These are phyloP conservation scores for Sinonovacula constricta DNA, from an alignment of 1,140 invertebrate genomes.

Conservation along the genomic window DNA sequence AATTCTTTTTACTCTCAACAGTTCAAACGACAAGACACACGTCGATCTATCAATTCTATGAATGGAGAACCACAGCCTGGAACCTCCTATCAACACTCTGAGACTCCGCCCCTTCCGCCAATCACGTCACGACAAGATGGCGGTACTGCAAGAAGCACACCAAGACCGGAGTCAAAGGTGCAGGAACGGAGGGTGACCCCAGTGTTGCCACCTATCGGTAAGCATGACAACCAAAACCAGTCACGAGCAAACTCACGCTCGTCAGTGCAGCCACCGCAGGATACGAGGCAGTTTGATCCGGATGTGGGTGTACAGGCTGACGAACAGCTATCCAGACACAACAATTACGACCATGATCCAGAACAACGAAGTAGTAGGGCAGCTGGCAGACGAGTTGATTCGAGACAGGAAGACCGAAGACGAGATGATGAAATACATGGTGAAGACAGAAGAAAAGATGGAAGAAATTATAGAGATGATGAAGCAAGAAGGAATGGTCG, in stretches of 20 bases:
- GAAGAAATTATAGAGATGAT: background rate
- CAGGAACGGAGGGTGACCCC: conserved; percentile 25
- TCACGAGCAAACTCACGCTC: background rate
- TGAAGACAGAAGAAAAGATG: background rate
- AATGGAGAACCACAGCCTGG: too few relatives aligned
- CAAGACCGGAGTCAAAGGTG: conserved; percentile 5
- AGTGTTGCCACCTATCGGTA: conserved; percentile 35
- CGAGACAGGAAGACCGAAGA: background rate
- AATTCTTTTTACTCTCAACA: too few relatives aligned
- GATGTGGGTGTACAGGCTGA: conserved; percentile 31
- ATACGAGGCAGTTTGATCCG: conserved; percentile 38
- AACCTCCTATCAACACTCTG: conserved; percentile 36
- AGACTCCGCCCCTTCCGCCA: conserved; percentile 39
- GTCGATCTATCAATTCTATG: conserved; percentile 4
- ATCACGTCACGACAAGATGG: too few relatives aligned
- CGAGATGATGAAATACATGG: background rate
- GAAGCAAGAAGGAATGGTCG: background rate
- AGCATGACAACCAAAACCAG: conserved; percentile 9
- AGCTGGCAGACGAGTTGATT: background rate
- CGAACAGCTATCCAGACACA: too few relatives aligned
- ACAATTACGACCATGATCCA: too few relatives aligned
- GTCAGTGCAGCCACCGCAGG: conserved; percentile 26
- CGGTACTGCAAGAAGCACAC: conserved; percentile 10
- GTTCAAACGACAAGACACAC: background rate
- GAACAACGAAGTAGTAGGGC: too few relatives aligned